A percentile compares a stretch with the other conserved stretches of the same genome.
These are phyloP conservation scores for Drosophila trapezifrons DNA, from an alignment of 1,140 invertebrate genomes.

Conservation along the genomic window DNA sequence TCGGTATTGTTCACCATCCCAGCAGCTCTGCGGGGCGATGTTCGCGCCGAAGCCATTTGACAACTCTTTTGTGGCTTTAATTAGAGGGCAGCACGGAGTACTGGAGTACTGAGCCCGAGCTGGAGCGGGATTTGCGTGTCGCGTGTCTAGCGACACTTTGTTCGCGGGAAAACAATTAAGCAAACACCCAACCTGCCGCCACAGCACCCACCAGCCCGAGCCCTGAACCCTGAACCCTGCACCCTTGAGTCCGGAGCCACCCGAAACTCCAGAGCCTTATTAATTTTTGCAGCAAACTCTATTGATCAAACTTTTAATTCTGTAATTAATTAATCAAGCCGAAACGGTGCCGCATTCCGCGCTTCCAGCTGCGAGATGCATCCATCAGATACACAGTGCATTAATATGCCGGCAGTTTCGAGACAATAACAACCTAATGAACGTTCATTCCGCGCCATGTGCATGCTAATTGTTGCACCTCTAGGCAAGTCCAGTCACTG, in stretches of 20 bases:
- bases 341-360: slow-evolving; percentile 46
- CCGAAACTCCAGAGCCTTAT: slow-evolving; percentile 45
- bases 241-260: slow-evolving; percentile 13
- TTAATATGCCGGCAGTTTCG: slow-evolving; percentile 36
- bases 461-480: slow-evolving; percentile 56
- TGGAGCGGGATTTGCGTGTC: slow-evolving; percentile 58
- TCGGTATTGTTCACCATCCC: slow-evolving; percentile 39
- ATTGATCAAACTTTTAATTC: slow-evolving; percentile 80
- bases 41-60: slow-evolving; percentile 52
- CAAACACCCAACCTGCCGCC: slow-evolving; percentile 51
- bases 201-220: not conserved
- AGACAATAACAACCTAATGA: slow-evolving; percentile 39
- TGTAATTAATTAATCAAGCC: slow-evolving; percentile 72
- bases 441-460: slow-evolving; percentile 27
- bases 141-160: slow-evolving; percentile 77
- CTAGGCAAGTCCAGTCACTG: not conserved
- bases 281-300: slow-evolving; percentile 61
- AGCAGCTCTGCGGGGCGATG: slow-evolving; percentile 6
- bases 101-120: not conserved
- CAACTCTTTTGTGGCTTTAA: slow-evolving; percentile 53
- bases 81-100: slow-evolving; percentile 40
- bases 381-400: slow-evolving; percentile 37
- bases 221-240: not conserved
- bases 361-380: slow-evolving; percentile 27
- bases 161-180: slow-evolving; percentile 57